Evolutionary conservation across 2,888 invertebrate species (phyloP), one percentile per base, ranked within the genome.

Genomic region (Idaea biselata): DNA sequence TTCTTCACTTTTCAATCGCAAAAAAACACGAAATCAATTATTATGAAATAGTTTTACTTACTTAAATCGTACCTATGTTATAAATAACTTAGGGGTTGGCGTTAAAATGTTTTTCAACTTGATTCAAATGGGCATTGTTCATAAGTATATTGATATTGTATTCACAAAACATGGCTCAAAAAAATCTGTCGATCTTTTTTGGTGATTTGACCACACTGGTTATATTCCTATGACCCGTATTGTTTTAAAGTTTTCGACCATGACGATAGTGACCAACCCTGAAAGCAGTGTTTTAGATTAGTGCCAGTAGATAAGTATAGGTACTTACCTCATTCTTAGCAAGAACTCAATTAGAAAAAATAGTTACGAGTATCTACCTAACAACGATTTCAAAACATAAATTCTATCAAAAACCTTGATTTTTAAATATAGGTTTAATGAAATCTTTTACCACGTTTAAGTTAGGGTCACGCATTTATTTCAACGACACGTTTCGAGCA

Each of bases 1-100:
- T 80, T 73, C 72, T 78, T 74, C 71, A 73, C 75, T 77, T 76
- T 80, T 74, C 70, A 78, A 60, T 61, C 63, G 63, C 61, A 72
- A 61, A 62, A n/a, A 56, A 56, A 44, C 44, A 44, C 44, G 44
- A 44, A 44, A 14, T 14, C 8, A 44, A 44, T 44, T 44, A 44
- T 44, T 44, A 44, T 44, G 7, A 44, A 44, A 44, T 44, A 44
- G 11, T 8, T 44, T 44, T 44, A 44, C 44, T 44, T 44, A 44
- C 8, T 44, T 14, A 14, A 8, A 44, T 44, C 44, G 44, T 44
- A 44, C 11, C 44, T 7, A 44, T 33, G 33, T 33, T 7, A 6
- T 33, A 4, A 32, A 32, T 32, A 3, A 25, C 25, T 25, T 25
- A 25, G 5, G 33, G 11, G 7, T 3, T 44, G 44, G 44, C 3